phyloP scores from a whole-genome alignment of 2,113 vertebrate species.

The Nettapus auritus region DNA sequence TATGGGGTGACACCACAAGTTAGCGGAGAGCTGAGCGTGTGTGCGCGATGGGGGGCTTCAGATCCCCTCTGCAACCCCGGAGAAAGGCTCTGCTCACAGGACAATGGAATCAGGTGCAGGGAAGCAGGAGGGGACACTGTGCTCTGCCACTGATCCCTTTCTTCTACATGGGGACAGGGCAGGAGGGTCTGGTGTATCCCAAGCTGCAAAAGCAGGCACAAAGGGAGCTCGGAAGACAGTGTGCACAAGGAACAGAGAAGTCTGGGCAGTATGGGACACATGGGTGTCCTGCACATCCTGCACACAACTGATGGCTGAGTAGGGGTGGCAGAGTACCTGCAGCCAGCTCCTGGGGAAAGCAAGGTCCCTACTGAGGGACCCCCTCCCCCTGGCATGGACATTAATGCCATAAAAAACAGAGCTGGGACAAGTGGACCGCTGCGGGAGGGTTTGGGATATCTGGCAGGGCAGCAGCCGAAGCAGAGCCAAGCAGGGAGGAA shows the following conservation, averaged over 20 bases:
- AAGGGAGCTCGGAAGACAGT: background rate
- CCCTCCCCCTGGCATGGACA: background rate
- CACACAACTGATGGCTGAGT: background rate
- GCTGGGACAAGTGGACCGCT: background rate
- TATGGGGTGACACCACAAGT: constrained; percentile 6
- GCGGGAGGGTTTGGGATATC: background rate
- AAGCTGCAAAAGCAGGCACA: background rate
- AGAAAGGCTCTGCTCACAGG: background rate
- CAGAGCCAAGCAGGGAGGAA: background rate
- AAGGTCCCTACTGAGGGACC: background rate
- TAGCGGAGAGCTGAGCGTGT: background rate
- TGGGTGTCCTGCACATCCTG: rapidly evolving
- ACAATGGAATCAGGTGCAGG: background rate
- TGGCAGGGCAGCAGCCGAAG: background rate
- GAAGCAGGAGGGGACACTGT: background rate
- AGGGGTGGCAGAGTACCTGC: background rate
- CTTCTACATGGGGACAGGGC: background rate
- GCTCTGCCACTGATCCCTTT: background rate
- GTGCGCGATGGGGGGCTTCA: background rate
- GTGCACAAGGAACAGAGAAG: background rate
- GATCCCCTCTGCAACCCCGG: background rate
- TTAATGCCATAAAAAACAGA: background rate
- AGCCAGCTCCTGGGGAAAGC: background rate
- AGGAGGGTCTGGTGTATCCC: background rate
- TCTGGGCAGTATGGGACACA: background rate